Evolutionary conservation across 2,113 vertebrate species (phyloP), one percentile per base, ranked within the genome.

Genomic region (Rhagologus leucostigma): DNA sequence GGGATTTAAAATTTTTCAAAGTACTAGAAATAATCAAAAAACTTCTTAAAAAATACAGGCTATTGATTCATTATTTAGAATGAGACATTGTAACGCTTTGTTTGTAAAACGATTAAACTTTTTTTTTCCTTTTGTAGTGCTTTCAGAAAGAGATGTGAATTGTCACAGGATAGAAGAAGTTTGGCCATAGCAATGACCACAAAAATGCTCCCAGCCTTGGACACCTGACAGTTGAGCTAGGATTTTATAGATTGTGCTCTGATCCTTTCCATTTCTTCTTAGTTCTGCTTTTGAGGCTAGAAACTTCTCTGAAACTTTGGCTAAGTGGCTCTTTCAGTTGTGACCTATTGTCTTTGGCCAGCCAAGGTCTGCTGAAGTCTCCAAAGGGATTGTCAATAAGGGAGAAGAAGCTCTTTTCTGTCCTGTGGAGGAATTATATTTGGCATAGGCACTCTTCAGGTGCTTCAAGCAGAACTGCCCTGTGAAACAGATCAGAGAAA

Each of bases 401-500:
- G 27, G 42, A 89, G 47, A 62, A 84, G 55, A 1, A 78, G 21
- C 47, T 82, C n/a, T 84, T 87, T 84, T 89, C 74, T 87, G 35
- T 75, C 80, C 80, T 87, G 20, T 82, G 53, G 42, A 91, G 81
- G n/a, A 92, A 79, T 87, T 93, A 26, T 50, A 92, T 84, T 87
- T 94, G 70, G 53, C 30, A 8, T 63, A 59, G 76, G 13, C 47
- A 33, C 15, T 70, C 33, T 71, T 94, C 57, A 49, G 93, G 81
- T 91, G 73, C 44, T 93, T 94, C 77, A 81, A 73, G 81, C 33
- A 84, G 60, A 81, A 71, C 26, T 71, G 69, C 22, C 77, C 62
- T 64, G 49, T 94, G 73, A 82, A 92, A 79, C 22, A 77, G 57
- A 87, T 94, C 77, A 89, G 81, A 95, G 41, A 69, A 89, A 67